A percentile compares a stretch with the other conserved stretches of the same genome.
Conservation (phyloP, 2,888 invertebrate species). For the Plebejus melissa region DNA sequence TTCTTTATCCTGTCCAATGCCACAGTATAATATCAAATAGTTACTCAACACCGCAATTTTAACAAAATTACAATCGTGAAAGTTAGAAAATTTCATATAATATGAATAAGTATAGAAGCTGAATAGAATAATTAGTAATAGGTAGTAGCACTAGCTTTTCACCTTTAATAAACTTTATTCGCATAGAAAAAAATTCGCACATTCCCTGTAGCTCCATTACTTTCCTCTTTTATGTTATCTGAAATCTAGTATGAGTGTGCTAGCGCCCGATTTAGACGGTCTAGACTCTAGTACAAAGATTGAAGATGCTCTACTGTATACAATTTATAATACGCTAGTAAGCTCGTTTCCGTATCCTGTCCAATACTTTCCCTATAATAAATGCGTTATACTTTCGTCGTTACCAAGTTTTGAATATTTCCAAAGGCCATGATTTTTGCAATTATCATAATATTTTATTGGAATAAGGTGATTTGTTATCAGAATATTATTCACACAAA, state of each 20-base stretch:
- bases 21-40: background rate
- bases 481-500: background rate
- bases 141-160: too few species aligned
- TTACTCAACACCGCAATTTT: background rate
- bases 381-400: background rate
- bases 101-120: too few species aligned
- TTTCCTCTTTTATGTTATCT: too few species aligned
- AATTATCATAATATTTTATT: background rate
- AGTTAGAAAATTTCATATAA: too few species aligned
- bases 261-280: too few species aligned
- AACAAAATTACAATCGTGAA: too few species aligned
- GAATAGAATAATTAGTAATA: too few species aligned
- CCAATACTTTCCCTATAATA: constrained; percentile 10
- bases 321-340: background rate
- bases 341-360: background rate
- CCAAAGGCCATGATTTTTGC: background rate
- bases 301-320: background rate
- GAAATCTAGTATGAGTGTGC: too few species aligned
- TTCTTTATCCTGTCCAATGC: background rate
- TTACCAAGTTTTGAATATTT: background rate
- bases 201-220: too few species aligned
- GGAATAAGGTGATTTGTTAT: background rate
- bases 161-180: too few species aligned
- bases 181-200: too few species aligned
- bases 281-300: too few species aligned